Evolutionary conservation across 1,140 invertebrate genomes (phyloP), one percentile per base, ranked within the genome.

Genomic region (Diuraphis noxia): DNA sequence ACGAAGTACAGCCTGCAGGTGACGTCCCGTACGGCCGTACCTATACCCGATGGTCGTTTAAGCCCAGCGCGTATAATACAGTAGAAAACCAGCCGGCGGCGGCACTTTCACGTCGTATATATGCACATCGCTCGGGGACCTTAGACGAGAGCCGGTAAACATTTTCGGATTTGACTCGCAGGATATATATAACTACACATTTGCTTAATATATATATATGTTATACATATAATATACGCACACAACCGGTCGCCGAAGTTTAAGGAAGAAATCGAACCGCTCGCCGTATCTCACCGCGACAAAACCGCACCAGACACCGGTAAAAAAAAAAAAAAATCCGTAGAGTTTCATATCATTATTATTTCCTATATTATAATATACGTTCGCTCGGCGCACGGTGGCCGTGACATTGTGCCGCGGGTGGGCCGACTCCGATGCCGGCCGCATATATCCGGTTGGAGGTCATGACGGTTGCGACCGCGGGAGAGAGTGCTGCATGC

Each of bases 21-120:
- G 56, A 72, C 56, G 56, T 72, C 30, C 34, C 72, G 30, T 63
- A 63, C 56, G 30, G 2, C 7, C 72, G 79, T 81, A 40, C 36
- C 23, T 38, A n/a, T n/a, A 10, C 79, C 38, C 21, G 34, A 4
- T 82, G 72, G 34, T 41, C 81, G 81, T 82, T n/a, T n/a, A 82
- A 82, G 40, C 6, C 49, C 43, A 1, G 36, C 34, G 7, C n/a
- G n/a, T 46, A 36, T 25, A 49, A 21, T n/a, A 52, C 46, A 36
- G 85, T 86, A 52, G 85, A 86, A 86, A 86, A 86, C 43, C 34
- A 6, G 85, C 85, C 85, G 34, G 34, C 21, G 85, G 46, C 85
- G 85, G 84, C 34, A 49, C 43, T 86, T 46, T 86, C 82, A 36
- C 34, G n/a, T n/a, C 21, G 43, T 41, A 43, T 21, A 30, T 41